These are phyloP conservation scores for Chloroclystis v-ata DNA, from an alignment of 2,888 invertebrate genomes.

Conservation along the genomic window DNA sequence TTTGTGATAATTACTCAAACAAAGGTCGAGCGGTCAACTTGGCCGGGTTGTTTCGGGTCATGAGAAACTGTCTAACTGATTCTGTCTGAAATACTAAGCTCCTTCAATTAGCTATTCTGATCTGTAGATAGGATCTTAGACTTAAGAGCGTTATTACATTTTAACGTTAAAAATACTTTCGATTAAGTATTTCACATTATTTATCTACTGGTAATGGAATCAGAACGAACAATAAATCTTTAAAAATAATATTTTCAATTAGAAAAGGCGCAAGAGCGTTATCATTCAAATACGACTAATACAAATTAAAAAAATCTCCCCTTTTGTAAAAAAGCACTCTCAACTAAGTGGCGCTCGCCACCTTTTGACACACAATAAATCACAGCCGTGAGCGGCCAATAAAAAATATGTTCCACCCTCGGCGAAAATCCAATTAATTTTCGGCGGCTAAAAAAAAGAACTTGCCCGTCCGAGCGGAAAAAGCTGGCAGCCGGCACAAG, in stretches of 20 bases:
- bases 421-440: conserved; percentile 78
- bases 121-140: not conserved
- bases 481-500: conserved; percentile 45
- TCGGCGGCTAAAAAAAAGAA: conserved; percentile 73
- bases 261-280: conserved; percentile 23
- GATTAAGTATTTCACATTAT: no score
- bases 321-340: conserved; percentile 63
- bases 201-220: no score
- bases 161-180: no score
- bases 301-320: conserved; percentile 52
- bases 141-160: not conserved
- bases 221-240: no score
- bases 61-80: conserved; percentile 13
- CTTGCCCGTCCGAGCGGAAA: conserved; percentile 67
- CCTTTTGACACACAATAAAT: conserved; percentile 78
- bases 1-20: conserved; percentile 21
- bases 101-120: not conserved
- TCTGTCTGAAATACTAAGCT: not conserved
- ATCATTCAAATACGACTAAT: conserved; percentile 45
- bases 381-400: conserved; percentile 74
- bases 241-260: conserved; percentile 18
- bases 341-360: conserved; percentile 75
- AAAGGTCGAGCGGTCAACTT: conserved; percentile 18
- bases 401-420: conserved; percentile 78
- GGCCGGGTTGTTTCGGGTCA: conserved; percentile 21